Percentiles rank a stretch among this genome's conserved stretches.
Conservation (phyloP, 2,888 invertebrate species). For the Acholoe squamosa region DNA sequence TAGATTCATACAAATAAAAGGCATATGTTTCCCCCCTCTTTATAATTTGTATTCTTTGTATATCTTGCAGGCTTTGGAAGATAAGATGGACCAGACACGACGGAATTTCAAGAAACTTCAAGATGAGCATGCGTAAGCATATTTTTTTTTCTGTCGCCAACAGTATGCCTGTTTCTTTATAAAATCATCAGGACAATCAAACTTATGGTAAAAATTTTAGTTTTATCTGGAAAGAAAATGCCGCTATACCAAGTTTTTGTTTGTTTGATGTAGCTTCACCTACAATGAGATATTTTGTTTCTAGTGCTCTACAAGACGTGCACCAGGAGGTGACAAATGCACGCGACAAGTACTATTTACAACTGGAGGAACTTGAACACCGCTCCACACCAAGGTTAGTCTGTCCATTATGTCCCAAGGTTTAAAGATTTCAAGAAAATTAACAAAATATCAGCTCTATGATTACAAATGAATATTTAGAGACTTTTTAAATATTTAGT, state of each 20-base stretch:
- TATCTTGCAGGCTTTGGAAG: constrained; percentile 74
- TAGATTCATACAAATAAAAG: too few species aligned
- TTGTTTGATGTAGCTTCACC: too few species aligned
- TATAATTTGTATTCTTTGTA: background rate
- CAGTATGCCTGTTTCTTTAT: too few species aligned
- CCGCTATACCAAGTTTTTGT: too few species aligned
- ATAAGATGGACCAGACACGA: constrained; percentile 72
- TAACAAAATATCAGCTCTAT: too few species aligned
- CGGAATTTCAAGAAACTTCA: constrained; percentile 78
- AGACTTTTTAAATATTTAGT: too few species aligned
- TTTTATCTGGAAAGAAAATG: too few species aligned
- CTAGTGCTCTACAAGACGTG: constrained; percentile 74
- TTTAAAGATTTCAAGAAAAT: background rate
- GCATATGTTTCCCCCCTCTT: too few species aligned
- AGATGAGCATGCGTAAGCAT: constrained; percentile 82
- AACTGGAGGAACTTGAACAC: constrained; percentile 79
- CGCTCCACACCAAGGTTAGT: constrained; percentile 81
- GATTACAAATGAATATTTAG: too few species aligned
- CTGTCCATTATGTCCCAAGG: background rate
- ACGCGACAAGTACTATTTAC: constrained; percentile 81
- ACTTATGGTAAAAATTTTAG: too few species aligned
- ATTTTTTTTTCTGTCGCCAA: too few species aligned
- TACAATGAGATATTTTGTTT: background rate
- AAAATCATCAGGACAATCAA: too few species aligned
- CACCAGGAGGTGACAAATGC: constrained; percentile 80